Evolutionary conservation across 2,113 vertebrate genomes (phyloP), one percentile per base, ranked within the genome.

Genomic region (Sakesphorus luctuosus): DNA sequence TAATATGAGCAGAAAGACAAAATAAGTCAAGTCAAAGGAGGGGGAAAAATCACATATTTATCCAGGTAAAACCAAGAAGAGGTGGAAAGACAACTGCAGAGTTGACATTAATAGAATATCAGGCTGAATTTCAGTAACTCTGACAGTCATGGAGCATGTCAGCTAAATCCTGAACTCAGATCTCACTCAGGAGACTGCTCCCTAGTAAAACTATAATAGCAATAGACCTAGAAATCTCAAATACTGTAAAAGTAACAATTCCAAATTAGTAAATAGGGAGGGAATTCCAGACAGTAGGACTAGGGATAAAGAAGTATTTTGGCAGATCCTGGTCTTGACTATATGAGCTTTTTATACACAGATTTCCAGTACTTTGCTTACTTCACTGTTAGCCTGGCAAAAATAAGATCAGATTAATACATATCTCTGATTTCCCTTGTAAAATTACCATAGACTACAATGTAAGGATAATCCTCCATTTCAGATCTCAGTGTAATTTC

Each of bases 221-320:
- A 74, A 94, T 89, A 86, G 29, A 83, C 47, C 81, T 81, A 84
- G 79, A 95, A 90, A 92, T 81, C 65, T 92, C 79, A 81, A 88
- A 65, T 62, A 72, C n/a, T 87, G 44, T 84, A 87, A 90, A 92
- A 94, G 16, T 56, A 94, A 75, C 23, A 80, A 91, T 75, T 96
- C 52, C 76, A 72, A 14, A 36, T 21, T 40, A 84, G 68, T 84
- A 94, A 92, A 92, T 53, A 79, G 23, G 3, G 10, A 86, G 35
- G 44, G 88, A 94, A 84, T 84, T 96, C 83, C 69, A 96, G 94
- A 94, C 85, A 92, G 90, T 87, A 96, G 90, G 65, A 92, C 83
- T 75, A 56, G 25, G 47, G 68, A 52, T 43, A 84, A 71, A 77
- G 88, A 61, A 2, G 2, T 14, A 13, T 38, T 93, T 94, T 81